Evolutionary conservation across 2,113 vertebrate genomes (phyloP).

Genomic region (Azemiops feae): DNA sequence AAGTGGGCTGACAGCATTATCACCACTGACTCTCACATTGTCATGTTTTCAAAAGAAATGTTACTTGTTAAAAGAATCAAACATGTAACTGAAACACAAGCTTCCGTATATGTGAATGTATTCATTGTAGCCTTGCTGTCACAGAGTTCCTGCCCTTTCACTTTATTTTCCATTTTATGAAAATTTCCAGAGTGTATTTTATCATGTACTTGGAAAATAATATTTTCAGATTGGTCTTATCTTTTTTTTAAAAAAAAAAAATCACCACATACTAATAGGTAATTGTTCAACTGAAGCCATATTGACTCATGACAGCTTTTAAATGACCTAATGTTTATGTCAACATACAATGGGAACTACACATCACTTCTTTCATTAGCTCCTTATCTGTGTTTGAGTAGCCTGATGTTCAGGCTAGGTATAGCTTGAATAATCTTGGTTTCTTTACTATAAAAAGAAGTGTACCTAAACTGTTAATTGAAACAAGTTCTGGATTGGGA

Average conservation of each 20-base stretch:
- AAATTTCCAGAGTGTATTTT: slow-evolving; percentile 46
- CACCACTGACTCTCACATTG: slow-evolving; percentile 64
- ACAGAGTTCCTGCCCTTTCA: slow-evolving; percentile 49
- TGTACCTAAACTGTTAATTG: neutral
- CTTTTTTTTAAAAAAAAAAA: slow-evolving; percentile 47
- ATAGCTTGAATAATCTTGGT: slow-evolving; percentile 6
- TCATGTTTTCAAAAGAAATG: slow-evolving; percentile 64
- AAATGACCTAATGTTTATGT: slow-evolving; percentile 40
- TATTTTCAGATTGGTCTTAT: slow-evolving; percentile 57
- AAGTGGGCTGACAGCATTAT: slow-evolving; percentile 73
- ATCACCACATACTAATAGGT: slow-evolving; percentile 54
- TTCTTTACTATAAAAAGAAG: neutral
- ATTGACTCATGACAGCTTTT: slow-evolving; percentile 60
- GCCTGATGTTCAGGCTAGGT: slow-evolving; percentile 8
- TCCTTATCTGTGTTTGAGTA: slow-evolving; percentile 37
- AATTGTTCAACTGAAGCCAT: slow-evolving; percentile 58
- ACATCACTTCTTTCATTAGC: slow-evolving; percentile 47
- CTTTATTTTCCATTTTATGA: slow-evolving; percentile 41
- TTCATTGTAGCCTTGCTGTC: slow-evolving; percentile 53
- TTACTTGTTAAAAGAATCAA: slow-evolving; percentile 55
- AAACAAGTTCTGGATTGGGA: neutral
- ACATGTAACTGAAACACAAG: slow-evolving; percentile 47
- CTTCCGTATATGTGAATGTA: slow-evolving; percentile 68
- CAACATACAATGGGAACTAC: slow-evolving; percentile 45
- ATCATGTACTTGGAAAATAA: slow-evolving; percentile 65